A percentile compares a stretch with the other conserved stretches of the same genome.
These are phyloP conservation scores for Melanargia galathea DNA, from an alignment of 2,888 invertebrate species.

Conservation along the genomic window DNA sequence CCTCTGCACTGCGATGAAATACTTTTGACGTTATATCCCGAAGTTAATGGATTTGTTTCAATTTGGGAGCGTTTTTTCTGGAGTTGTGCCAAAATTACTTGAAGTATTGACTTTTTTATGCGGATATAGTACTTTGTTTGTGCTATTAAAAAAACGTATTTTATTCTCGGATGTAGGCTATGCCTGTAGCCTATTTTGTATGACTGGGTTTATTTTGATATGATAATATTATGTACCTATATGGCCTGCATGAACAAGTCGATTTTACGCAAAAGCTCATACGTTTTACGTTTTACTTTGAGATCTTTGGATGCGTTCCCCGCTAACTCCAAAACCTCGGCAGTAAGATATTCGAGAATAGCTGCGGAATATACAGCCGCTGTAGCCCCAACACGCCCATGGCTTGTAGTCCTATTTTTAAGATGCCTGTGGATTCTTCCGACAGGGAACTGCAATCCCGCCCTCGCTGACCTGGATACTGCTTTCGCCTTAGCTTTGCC, in stretches of 20 bases:
- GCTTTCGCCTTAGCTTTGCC: conserved; percentile 99
- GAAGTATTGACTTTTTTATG: conserved; percentile 40
- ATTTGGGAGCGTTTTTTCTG: conserved; percentile 40
- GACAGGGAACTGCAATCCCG: conserved; percentile 99
- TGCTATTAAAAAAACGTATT: conserved; percentile 33
- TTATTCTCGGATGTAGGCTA: conserved; percentile 15
- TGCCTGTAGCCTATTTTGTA: too few species aligned
- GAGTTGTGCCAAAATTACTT: conserved; percentile 41
- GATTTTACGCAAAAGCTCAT: not conserved
- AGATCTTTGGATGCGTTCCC: too few species aligned
- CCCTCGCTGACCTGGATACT: conserved; percentile 98
- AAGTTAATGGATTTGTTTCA: conserved; percentile 44
- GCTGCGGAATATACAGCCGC: conserved; percentile 99
- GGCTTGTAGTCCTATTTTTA: conserved; percentile 99
- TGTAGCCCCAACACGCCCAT: conserved; percentile 99
- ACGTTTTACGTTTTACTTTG: too few species aligned
- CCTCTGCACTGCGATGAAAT: conserved; percentile 48
- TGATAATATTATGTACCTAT: conserved; percentile 31
- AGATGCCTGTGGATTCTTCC: conserved; percentile 99
- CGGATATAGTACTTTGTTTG: conserved; percentile 32
- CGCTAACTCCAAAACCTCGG: too few species aligned
- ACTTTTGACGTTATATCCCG: conserved; percentile 43
- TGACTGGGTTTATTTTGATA: conserved; percentile 4
- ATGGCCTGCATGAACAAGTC: not conserved
- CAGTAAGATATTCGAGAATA: conserved; percentile 99